phyloP scores from a whole-genome alignment of 2,113 vertebrate species.

The Oncorhynchus mykiss region DNA sequence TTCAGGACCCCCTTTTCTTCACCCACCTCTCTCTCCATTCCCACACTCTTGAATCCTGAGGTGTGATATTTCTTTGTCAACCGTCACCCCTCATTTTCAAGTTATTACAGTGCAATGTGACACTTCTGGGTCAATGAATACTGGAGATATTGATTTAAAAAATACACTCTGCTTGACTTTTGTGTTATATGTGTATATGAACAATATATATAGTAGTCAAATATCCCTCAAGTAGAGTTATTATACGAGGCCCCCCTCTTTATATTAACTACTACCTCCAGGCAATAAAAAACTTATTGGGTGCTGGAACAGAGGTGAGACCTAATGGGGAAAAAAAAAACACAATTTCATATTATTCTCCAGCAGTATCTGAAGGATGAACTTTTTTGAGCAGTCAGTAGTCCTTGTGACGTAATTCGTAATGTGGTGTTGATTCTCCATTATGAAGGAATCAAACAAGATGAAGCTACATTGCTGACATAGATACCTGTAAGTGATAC shows the following conservation, averaged over 20 bases:
- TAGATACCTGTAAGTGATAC: conserved; percentile 31
- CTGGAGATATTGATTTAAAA: no score
- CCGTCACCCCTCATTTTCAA: no score
- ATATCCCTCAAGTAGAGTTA: background rate
- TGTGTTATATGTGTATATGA: no score
- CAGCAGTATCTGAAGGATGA: conserved; percentile 28
- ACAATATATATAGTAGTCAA: background rate
- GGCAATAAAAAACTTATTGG: conserved; percentile 28
- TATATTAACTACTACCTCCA: conserved; percentile 10
- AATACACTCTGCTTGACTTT: no score
- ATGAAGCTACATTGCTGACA: conserved; percentile 43
- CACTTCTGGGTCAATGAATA: no score
- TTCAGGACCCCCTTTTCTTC: conserved; percentile 1
- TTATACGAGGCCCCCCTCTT: background rate
- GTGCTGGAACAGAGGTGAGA: conserved; percentile 32
- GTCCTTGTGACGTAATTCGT: background rate
- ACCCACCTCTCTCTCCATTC: background rate
- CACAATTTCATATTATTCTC: conserved; percentile 30
- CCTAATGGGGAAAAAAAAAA: background rate
- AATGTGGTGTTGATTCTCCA: conserved; percentile 20
- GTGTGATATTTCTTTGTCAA: no score
- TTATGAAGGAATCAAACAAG: conserved; percentile 29
- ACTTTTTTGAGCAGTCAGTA: conserved; percentile 27
- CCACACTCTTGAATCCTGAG: background rate
- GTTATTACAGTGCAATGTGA: no score